These are phyloP conservation scores for Cephus pygmeus DNA, from an alignment of 2,888 invertebrate genomes.

Conservation along the genomic window DNA sequence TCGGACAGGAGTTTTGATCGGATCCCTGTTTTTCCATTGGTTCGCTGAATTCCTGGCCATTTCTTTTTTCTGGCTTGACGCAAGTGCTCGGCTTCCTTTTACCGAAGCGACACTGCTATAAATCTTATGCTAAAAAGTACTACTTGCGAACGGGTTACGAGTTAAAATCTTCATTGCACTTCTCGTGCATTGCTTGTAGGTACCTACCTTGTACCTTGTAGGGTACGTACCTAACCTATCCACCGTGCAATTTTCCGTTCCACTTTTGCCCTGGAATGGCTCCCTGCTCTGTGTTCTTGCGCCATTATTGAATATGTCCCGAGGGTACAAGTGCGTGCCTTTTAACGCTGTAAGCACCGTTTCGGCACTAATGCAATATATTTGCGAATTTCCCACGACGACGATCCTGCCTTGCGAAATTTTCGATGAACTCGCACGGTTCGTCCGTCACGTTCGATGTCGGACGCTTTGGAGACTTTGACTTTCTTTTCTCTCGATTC, in stretches of 20 bases:
- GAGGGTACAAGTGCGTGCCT: neutral
- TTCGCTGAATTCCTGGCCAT: neutral
- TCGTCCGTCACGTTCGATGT: neutral
- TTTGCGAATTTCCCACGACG: conserved; percentile 34
- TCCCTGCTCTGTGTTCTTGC: neutral
- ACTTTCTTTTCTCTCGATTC: neutral
- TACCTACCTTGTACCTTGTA: conserved; percentile 26
- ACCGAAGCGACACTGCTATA: neutral
- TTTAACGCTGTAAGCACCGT: neutral
- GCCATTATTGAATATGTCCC: neutral
- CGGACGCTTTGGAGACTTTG: neutral
- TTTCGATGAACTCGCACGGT: neutral
- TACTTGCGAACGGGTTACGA: conserved; percentile 40
- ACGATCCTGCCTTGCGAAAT: conserved; percentile 6
- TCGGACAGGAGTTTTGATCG: neutral
- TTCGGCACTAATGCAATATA: neutral
- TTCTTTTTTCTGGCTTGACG: neutral
- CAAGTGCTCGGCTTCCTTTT: neutral
- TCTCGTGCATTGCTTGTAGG: conserved; percentile 35
- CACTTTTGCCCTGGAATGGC: neutral
- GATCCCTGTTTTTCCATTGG: neutral
- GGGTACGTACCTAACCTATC: neutral
- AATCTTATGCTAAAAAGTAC: neutral
- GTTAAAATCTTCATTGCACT: conserved; percentile 64
- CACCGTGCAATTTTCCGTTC: neutral